phyloP scores from a whole-genome alignment of 2,888 invertebrate species.

The Macaria liturata region DNA sequence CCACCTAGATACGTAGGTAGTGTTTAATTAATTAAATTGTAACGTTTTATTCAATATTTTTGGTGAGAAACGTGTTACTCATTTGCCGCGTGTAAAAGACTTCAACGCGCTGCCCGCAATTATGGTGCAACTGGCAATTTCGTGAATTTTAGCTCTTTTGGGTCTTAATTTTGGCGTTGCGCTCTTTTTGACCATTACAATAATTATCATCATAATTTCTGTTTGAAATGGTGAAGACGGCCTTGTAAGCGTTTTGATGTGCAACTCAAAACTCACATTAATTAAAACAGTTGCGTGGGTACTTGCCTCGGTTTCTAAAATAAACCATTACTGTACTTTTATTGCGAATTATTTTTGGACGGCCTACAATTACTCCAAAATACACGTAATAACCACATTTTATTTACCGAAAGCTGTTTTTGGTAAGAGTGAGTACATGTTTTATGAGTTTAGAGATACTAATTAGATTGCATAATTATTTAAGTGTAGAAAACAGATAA shows the following conservation, averaged over 20 bases:
- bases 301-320: background rate
- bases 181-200: conserved; percentile 14
- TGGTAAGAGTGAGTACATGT: too few species aligned
- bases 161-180: conserved; percentile 8
- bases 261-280: conserved; percentile 1
- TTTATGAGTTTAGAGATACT: too few species aligned
- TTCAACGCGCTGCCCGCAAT: conserved; percentile 25
- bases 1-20: background rate
- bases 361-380: too few species aligned
- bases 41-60: conserved; percentile 4
- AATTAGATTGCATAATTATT: too few species aligned
- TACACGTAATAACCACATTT: too few species aligned
- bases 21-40: conserved; percentile 7
- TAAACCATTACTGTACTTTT: background rate
- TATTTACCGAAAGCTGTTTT: too few species aligned
- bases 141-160: conserved; percentile 11
- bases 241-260: conserved; percentile 12
- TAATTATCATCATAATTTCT: conserved; percentile 3
- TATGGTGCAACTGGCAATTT: conserved; percentile 8
- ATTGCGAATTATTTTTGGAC: too few species aligned
- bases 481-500: too few species aligned
- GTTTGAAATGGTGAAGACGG: conserved; percentile 9
- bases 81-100: conserved; percentile 27
- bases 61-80: conserved; percentile 2
- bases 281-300: conserved; percentile 1